Percentiles rank a stretch among this genome's conserved stretches.
These are phyloP conservation scores for Onychostoma macrolepis DNA, from an alignment of 2,113 vertebrate species.

Conservation along the genomic window DNA sequence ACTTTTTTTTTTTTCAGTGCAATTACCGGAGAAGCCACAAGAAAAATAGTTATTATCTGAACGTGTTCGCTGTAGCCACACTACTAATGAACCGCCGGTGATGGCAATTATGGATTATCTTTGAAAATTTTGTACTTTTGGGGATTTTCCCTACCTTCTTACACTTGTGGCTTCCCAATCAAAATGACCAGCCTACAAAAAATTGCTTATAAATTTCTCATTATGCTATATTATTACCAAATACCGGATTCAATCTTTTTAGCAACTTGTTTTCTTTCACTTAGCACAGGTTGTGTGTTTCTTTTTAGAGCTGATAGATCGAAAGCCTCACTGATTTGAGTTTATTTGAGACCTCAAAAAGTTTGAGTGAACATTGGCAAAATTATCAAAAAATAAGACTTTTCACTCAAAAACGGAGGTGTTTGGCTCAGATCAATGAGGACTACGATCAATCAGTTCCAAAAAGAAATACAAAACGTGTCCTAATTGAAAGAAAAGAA, in stretches of 20 bases:
- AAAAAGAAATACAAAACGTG: background rate
- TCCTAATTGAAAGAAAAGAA: background rate
- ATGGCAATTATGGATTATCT: constrained; percentile 8
- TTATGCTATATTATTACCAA: background rate
- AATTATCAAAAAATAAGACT: too few relatives aligned
- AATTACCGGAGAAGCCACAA: background rate
- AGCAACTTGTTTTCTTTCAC: background rate
- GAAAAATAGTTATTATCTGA: constrained; percentile 1
- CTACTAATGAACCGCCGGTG: background rate
- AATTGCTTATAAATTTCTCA: background rate
- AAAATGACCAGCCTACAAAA: background rate
- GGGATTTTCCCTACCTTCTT: too few relatives aligned
- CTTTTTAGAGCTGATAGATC: background rate
- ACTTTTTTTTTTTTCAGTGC: too few relatives aligned
- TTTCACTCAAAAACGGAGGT: too few relatives aligned
- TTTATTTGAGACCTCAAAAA: too few relatives aligned
- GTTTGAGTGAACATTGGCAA: too few relatives aligned
- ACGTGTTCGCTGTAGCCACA: background rate
- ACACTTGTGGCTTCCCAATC: too few relatives aligned
- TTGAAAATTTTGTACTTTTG: constrained; percentile 6
- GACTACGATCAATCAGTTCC: too few relatives aligned
- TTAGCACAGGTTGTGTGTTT: background rate
- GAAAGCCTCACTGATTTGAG: background rate
- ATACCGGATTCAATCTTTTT: background rate
- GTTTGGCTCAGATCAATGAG: too few relatives aligned